These are phyloP conservation scores for Rhincodon typus DNA, from an alignment of 2,797 vertebrate genomes.

Conservation along the genomic window DNA sequence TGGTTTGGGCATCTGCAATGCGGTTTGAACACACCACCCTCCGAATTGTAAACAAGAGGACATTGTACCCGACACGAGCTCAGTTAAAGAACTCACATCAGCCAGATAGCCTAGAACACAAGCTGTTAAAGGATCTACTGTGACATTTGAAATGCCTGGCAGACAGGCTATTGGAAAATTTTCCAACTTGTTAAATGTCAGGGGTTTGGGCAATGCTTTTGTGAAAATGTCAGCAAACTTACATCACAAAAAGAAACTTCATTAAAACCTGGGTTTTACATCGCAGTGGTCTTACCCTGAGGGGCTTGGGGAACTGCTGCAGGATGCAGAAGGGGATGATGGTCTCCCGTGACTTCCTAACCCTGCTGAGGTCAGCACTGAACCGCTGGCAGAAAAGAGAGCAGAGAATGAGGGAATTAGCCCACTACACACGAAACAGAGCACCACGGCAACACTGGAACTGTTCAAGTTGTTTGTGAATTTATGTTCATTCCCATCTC, in stretches of 20 bases:
- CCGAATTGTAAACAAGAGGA: background rate
- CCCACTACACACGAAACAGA: background rate
- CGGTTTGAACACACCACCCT: background rate
- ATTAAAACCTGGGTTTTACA: background rate
- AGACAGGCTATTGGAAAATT: background rate
- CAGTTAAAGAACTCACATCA: background rate
- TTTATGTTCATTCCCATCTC: too few species aligned
- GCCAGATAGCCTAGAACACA: background rate
- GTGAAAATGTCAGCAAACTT: background rate
- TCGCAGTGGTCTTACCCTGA: conserved; percentile 60
- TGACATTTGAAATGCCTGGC: background rate
- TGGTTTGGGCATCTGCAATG: background rate
- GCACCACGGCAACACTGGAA: background rate
- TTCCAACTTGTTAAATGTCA: background rate
- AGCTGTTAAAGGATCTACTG: background rate
- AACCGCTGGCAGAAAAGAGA: conserved; percentile 54
- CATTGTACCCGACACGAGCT: background rate
- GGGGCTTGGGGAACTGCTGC: conserved; percentile 62
- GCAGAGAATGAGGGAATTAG: background rate
- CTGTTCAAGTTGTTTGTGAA: too few species aligned
- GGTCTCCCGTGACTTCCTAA: conserved; percentile 64
- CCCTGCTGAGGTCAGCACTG: conserved; percentile 62
- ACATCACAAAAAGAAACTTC: background rate
- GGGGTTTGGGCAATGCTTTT: background rate
- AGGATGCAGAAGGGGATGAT: conserved; percentile 63